Evolutionary conservation across 2,797 vertebrate species (phyloP).

Genomic region (Gobio occitaniae): DNA sequence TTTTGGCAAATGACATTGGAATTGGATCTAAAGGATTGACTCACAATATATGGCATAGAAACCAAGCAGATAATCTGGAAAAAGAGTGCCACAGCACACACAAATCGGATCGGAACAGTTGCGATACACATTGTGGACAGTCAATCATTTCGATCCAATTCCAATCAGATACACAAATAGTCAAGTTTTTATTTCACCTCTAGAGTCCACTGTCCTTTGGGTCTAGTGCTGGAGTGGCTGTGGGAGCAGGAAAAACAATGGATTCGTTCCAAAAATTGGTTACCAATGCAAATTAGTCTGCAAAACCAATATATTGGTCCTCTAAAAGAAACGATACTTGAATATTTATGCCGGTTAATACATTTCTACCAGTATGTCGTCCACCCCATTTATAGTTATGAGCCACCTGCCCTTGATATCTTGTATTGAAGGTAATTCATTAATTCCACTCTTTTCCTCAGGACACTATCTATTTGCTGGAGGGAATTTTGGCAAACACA

Average conservation of each 20-base stretch:
- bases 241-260: too few species aligned
- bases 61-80: background rate
- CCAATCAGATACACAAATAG: background rate
- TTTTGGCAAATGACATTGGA: too few species aligned
- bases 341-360: background rate
- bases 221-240: background rate
- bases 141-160: too few species aligned
- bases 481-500: constrained; percentile 83
- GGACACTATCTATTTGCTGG: constrained; percentile 93
- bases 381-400: background rate
- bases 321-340: background rate
- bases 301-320: background rate
- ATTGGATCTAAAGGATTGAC: too few species aligned
- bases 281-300: background rate
- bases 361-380: background rate
- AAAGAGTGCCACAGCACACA: background rate
- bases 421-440: background rate
- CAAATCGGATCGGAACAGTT: too few species aligned
- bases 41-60: too few species aligned
- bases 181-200: background rate
- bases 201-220: background rate
- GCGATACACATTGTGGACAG: too few species aligned
- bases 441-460: constrained; percentile 59
- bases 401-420: background rate
- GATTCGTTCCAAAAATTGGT: too few species aligned